Evolutionary conservation across 2,797 vertebrate genomes (phyloP), one percentile per base, ranked within the genome.

Genomic region (Petrocephalus sullivani): DNA sequence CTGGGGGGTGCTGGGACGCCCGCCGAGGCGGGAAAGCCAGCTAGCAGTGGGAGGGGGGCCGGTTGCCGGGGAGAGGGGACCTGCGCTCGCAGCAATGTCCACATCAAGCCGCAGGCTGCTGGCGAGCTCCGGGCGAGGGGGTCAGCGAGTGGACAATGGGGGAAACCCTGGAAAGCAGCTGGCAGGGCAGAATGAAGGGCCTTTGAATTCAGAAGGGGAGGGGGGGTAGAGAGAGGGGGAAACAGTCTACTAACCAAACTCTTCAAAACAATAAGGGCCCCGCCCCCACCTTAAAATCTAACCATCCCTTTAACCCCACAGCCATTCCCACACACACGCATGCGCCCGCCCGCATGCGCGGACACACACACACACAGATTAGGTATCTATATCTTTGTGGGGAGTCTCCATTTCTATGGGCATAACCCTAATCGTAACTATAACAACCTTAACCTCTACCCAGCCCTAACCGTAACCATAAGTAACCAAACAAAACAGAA

Each of bases 41-140:
- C 23, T 7, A 94, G 91, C 37, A 41, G 92, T 91, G n/a, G 95
- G 95, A 93, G 95, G 95, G 83, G 91, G 92, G 89, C 90, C 64
- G 90, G 95, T 95, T 96, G 93, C 95, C 95, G 91, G 21, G 95
- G 95, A 93, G 95, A 95, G 83, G 90, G 90, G 90, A 92, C 92
- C 92, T 89, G 75, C 88, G 86, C 91, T 92, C 91, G 90, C 91
- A 95, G 94, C 93, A 93, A 96, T 95, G 94, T 94, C 93, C 92
- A 93, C 93, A 94, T 94, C 92, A 94, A 95, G 93, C 88, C 87
- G 90, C 91, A 90, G 83, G 92, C 93, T 89, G 51, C 28, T 37
- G 92, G 91, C 93, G 91, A 91, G 93, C 90, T 89, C 19, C 91
- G 88, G 33, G 88, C 89, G 88, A 14, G 61, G 90, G 87, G 90